Conservation (phyloP, 2,888 invertebrate species). For the Dione juno region DNA sequence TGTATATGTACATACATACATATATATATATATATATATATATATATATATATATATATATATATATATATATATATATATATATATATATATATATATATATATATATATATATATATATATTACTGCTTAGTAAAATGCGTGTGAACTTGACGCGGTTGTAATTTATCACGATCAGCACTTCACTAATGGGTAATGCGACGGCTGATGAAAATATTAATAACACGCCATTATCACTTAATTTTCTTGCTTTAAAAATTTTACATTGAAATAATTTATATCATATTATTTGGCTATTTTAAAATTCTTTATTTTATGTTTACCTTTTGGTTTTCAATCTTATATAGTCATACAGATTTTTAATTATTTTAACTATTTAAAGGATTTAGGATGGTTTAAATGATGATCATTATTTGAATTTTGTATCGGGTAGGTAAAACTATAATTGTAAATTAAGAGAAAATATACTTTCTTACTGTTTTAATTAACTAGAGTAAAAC, state of each 20-base stretch:
- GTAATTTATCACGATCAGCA: constrained; percentile 71
- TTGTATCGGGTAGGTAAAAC: too few species aligned
- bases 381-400: too few species aligned
- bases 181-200: constrained; percentile 63
- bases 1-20: background rate
- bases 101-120: too few species aligned
- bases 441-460: too few species aligned
- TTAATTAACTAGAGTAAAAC: too few species aligned
- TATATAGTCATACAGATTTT: too few species aligned
- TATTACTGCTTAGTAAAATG: constrained; percentile 9
- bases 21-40: background rate
- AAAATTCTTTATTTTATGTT: too few species aligned
- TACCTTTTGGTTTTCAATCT: too few species aligned
- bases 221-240: constrained; percentile 37
- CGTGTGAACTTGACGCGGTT: constrained; percentile 50
- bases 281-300: too few species aligned
- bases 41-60: background rate
- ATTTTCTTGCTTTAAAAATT: background rate
- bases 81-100: background rate
- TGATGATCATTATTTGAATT: too few species aligned
- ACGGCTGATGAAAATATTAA: constrained; percentile 53
- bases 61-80: background rate
- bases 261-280: background rate
- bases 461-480: too few species aligned
- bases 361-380: too few species aligned